phyloP scores from a whole-genome alignment of 2,888 invertebrate species.

The Patella ulyssiponensis region DNA sequence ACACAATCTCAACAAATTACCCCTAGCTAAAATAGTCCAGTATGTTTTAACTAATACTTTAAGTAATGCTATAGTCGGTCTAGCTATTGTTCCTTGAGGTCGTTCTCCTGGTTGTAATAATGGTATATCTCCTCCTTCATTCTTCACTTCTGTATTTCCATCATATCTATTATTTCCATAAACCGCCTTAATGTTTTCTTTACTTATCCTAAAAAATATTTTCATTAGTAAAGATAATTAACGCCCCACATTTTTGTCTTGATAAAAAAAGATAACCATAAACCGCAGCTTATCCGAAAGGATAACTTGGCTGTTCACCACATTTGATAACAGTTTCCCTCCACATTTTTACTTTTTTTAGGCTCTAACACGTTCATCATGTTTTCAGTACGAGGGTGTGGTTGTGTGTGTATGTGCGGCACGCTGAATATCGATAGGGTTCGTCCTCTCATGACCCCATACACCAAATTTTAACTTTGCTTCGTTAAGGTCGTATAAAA shows the following conservation, averaged over 20 bases:
- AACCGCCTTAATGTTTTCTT: too few relatives aligned
- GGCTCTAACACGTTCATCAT: too few relatives aligned
- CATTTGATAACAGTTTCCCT: too few relatives aligned
- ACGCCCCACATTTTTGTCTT: not conserved
- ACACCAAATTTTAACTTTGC: too few relatives aligned
- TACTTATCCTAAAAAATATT: not conserved
- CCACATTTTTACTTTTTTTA: too few relatives aligned
- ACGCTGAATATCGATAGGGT: too few relatives aligned
- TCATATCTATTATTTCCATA: too few relatives aligned
- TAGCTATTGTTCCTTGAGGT: not conserved
- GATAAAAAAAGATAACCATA: not conserved
- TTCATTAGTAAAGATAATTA: not conserved
- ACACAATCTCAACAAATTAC: not conserved
- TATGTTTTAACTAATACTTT: slow-evolving; percentile 4
- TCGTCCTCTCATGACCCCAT: too few relatives aligned
- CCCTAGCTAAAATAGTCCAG: not conserved
- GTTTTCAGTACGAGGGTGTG: too few relatives aligned
- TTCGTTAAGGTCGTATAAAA: too few relatives aligned
- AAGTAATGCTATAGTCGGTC: not conserved
- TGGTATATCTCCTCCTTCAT: not conserved
- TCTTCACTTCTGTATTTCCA: not conserved
- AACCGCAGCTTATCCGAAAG: not conserved
- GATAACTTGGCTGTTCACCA: too few relatives aligned
- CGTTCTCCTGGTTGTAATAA: not conserved
- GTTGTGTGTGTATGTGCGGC: too few relatives aligned